Evolutionary conservation across 2,797 vertebrate species (phyloP).

Genomic region (Taenioides sp.): DNA sequence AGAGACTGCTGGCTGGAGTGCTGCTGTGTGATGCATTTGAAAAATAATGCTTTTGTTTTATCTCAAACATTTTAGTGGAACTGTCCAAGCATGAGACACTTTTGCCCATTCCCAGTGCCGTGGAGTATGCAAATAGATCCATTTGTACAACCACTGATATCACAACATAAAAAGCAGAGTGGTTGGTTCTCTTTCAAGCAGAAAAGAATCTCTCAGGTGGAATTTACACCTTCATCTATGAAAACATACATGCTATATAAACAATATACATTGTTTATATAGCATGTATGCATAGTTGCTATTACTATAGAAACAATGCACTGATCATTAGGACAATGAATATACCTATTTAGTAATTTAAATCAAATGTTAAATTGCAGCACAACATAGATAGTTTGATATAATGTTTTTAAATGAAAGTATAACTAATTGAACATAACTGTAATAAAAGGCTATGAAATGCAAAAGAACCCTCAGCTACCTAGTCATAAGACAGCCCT

Average conservation of each 20-base stretch:
- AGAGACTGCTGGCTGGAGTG: slow-evolving; percentile 1
- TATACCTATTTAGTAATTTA: too few species aligned
- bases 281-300: too few species aligned
- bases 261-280: too few species aligned
- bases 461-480: too few species aligned
- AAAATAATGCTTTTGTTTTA: neutral
- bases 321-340: too few species aligned
- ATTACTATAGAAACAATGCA: too few species aligned
- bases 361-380: too few species aligned
- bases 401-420: too few species aligned
- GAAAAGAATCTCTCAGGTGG: neutral
- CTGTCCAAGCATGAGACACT: neutral
- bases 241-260: neutral
- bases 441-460: too few species aligned
- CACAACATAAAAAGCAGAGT: neutral
- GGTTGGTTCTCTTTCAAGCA: neutral
- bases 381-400: too few species aligned
- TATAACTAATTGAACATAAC: too few species aligned
- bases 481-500: too few species aligned
- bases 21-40: neutral
- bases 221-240: neutral
- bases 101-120: neutral
- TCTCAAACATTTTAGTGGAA: neutral
- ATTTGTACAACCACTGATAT: neutral
- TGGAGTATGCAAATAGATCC: neutral